phyloP scores from a whole-genome alignment of 2,797 vertebrate genomes.

The Etheostoma nigrum region DNA sequence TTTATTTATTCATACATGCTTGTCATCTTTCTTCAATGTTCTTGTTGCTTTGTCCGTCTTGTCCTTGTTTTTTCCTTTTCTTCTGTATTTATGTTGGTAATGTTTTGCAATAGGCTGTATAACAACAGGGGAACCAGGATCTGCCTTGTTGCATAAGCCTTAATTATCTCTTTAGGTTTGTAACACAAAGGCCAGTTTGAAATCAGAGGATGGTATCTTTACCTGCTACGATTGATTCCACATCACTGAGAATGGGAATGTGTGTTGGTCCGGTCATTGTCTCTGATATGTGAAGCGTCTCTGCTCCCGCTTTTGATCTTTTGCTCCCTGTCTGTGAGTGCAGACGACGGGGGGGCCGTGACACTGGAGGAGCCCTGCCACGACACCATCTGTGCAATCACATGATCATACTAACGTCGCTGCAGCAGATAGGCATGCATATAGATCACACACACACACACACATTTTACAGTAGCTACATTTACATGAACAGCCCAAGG shows the following conservation, averaged over 20 bases:
- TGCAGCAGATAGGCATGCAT: conserved; percentile 24
- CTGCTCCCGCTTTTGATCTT: conserved; percentile 69
- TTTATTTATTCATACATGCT: too few relatives aligned
- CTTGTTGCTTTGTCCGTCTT: too few relatives aligned
- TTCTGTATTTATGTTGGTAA: too few relatives aligned
- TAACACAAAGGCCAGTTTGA: not conserved
- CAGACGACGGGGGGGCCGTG: conserved; percentile 37
- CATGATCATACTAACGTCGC: conserved; percentile 44
- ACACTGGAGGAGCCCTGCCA: conserved; percentile 67
- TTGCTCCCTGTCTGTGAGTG: conserved; percentile 51
- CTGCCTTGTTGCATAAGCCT: not conserved
- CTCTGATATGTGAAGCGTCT: conserved; percentile 17
- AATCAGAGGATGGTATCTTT: not conserved
- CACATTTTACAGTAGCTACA: conserved; percentile 23
- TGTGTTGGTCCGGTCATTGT: conserved; percentile 1
- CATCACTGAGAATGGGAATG: not conserved
- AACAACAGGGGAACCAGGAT: too few relatives aligned
- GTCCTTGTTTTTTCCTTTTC: too few relatives aligned
- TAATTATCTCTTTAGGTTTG: not conserved
- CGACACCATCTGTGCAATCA: conserved; percentile 75
- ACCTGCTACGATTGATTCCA: not conserved
- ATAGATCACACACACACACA: not conserved
- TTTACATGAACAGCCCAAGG: conserved; percentile 10
- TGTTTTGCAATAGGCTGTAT: too few relatives aligned
- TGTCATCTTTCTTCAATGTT: too few relatives aligned